Percentiles rank a stretch among this genome's conserved stretches.
phyloP scores from a whole-genome alignment of 2,888 invertebrate species.

The Myopa tessellatipennis region DNA sequence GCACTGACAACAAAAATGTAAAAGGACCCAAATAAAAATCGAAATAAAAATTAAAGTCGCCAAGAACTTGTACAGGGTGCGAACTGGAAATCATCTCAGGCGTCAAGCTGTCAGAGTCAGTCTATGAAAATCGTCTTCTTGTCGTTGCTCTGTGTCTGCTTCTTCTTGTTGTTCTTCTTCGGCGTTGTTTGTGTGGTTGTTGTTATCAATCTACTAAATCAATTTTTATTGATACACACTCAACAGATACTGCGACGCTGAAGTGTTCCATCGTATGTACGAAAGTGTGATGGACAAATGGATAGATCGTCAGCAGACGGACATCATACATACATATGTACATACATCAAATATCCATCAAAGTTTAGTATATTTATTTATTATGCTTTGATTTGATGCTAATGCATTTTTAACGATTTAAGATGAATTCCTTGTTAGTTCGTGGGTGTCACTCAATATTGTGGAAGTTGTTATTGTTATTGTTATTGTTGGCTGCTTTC shows the following conservation, averaged over 20 bases:
- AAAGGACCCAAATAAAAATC: neutral
- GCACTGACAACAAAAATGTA: constrained; percentile 6
- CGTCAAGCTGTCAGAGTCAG: too few relatives aligned
- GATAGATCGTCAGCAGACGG: neutral
- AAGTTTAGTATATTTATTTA: neutral
- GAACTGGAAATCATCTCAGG: too few relatives aligned
- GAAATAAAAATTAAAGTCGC: neutral
- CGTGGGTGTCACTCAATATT: constrained; percentile 21
- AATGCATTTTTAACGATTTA: constrained; percentile 40
- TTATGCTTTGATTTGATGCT: constrained; percentile 30
- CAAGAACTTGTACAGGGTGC: too few relatives aligned
- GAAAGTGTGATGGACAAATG: constrained; percentile 6
- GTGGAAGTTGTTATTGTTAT: too few relatives aligned
- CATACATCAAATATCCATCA: constrained; percentile 30
- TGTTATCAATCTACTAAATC: constrained; percentile 37
- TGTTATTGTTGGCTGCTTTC: too few relatives aligned
- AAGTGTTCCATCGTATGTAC: neutral
- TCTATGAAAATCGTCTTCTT: neutral
- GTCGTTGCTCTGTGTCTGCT: too few relatives aligned
- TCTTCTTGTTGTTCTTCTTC: too few relatives aligned
- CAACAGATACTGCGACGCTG: neutral
- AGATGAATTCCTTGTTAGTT: constrained; percentile 28
- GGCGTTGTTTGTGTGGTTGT: neutral
- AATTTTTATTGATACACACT: constrained; percentile 38
- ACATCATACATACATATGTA: neutral